These are phyloP conservation scores for Melanchra persicariae DNA, from an alignment of 2,888 invertebrate genomes.

Conservation along the genomic window DNA sequence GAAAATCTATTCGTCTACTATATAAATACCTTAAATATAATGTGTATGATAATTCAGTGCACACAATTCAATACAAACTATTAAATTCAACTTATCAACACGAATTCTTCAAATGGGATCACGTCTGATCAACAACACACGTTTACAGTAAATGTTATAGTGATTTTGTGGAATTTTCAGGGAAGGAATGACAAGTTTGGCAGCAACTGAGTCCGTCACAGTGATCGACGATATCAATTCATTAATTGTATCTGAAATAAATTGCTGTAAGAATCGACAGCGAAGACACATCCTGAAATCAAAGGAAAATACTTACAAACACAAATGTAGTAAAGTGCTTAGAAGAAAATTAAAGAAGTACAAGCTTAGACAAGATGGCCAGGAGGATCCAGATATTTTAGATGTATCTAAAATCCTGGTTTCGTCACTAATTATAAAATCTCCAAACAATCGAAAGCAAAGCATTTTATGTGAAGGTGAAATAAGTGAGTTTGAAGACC, in stretches of 20 bases:
- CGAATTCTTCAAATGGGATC: neutral
- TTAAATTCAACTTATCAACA: constrained; percentile 23
- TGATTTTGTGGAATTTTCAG: constrained; percentile 71
- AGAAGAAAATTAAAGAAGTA: constrained; percentile 85
- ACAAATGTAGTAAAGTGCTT: constrained; percentile 78
- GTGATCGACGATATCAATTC: constrained; percentile 60
- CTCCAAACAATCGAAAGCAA: constrained; percentile 71
- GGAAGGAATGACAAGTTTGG: constrained; percentile 83
- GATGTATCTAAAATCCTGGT: constrained; percentile 82
- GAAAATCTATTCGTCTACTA: neutral
- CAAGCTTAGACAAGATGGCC: constrained; percentile 83
- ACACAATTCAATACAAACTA: neutral
- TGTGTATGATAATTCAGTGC: neutral
- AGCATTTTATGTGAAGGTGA: constrained; percentile 36
- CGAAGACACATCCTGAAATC: constrained; percentile 71
- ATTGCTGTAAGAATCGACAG: constrained; percentile 58
- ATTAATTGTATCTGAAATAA: constrained; percentile 52
- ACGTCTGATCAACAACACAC: constrained; percentile 16
- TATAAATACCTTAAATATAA: neutral
- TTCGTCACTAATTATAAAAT: constrained; percentile 79
- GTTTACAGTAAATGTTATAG: constrained; percentile 9
- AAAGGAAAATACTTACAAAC: constrained; percentile 78
- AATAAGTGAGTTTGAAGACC: constrained; percentile 62
- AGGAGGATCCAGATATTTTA: constrained; percentile 85
- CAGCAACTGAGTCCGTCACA: constrained; percentile 61